These are phyloP conservation scores for Caenorhabditis sp. DNA, from an alignment of 2,888 invertebrate genomes.

Conservation along the genomic window DNA sequence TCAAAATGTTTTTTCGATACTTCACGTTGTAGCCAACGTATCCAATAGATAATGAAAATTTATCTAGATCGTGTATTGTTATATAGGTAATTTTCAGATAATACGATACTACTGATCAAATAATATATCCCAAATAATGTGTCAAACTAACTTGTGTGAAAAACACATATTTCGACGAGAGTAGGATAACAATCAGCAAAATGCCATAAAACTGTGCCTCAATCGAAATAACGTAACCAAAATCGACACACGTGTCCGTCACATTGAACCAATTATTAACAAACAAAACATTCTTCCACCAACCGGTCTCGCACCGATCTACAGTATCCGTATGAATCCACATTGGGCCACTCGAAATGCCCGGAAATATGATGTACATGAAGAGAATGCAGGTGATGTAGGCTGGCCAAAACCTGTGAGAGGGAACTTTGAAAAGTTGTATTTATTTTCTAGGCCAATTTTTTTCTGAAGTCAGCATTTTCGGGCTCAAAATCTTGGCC, in stretches of 20 bases:
- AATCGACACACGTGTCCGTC: conserved; percentile 66
- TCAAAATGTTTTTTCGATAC: too few species aligned
- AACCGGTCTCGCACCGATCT: conserved; percentile 58
- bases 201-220: conserved; percentile 66
- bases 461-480: too few species aligned
- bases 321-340: conserved; percentile 66
- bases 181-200: conserved; percentile 47
- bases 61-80: too few species aligned
- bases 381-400: conserved; percentile 62
- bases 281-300: conserved; percentile 70
- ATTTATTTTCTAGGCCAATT: too few species aligned
- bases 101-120: too few species aligned
- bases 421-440: too few species aligned
- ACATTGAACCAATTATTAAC: conserved; percentile 68
- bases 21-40: too few species aligned
- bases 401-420: conserved; percentile 62
- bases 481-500: too few species aligned
- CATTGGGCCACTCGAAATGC: conserved; percentile 67
- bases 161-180: conserved; percentile 31
- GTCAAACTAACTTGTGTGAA: conserved; percentile 18
- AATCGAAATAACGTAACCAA: conserved; percentile 64
- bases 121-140: too few species aligned
- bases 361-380: conserved; percentile 57
- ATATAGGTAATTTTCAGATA: too few species aligned
- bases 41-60: too few species aligned